phyloP scores from a whole-genome alignment of 2,113 vertebrate genomes.

The Trochalopteron elliotii region DNA sequence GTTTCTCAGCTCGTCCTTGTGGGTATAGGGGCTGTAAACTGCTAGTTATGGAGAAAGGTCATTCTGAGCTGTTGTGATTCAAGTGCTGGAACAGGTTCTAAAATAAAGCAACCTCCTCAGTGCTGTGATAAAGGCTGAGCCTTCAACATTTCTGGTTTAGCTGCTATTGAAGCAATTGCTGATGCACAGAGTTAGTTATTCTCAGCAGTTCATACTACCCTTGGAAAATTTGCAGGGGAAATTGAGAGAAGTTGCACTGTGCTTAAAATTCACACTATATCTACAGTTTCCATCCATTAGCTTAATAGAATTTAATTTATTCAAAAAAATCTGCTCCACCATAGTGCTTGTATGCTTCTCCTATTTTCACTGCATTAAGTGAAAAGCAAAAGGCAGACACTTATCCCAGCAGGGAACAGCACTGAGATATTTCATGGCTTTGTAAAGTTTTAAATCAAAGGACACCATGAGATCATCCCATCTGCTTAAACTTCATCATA shows the following conservation, averaged over 20 bases:
- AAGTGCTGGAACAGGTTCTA: not conserved
- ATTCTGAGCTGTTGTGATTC: not conserved
- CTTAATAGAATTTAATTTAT: not conserved
- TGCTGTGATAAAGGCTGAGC: not conserved
- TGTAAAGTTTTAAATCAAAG: constrained; percentile 7
- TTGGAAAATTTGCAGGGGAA: constrained; percentile 2
- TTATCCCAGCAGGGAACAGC: not conserved
- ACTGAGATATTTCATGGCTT: not conserved
- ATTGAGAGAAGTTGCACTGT: not conserved
- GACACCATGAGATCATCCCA: not conserved
- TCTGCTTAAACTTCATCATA: not conserved
- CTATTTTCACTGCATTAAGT: not conserved
- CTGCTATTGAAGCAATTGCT: not conserved
- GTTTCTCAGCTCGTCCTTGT: not conserved
- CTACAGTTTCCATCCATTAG: not conserved
- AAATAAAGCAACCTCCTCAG: not conserved
- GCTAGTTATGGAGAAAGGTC: not conserved
- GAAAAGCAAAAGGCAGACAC: not conserved
- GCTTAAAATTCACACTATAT: not conserved
- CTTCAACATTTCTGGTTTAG: not conserved
- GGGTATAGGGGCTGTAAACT: not conserved
- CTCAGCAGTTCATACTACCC: not conserved
- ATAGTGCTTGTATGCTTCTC: not conserved
- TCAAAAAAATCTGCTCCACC: not conserved
- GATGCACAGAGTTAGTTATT: not conserved